Conservation (phyloP, 2,113 vertebrate genomes). For the Axis porcinus region DNA sequence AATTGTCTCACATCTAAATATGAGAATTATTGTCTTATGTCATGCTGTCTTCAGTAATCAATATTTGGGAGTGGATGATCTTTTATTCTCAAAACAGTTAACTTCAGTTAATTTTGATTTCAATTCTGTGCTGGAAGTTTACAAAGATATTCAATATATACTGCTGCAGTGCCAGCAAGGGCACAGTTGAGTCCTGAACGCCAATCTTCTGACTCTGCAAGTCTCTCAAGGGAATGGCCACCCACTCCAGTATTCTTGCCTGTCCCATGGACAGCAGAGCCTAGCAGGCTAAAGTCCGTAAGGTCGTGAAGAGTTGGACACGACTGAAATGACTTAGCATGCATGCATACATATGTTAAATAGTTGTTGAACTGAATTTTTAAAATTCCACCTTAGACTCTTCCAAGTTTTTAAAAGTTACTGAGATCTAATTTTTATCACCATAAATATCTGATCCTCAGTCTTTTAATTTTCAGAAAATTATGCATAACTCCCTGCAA, state of each 20-base stretch:
- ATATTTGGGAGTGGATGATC: neutral
- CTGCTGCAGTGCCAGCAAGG: neutral
- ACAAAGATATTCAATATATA: neutral
- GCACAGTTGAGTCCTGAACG: neutral
- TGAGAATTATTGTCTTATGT: neutral
- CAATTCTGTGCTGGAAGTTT: neutral
- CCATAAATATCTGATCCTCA: constrained; percentile 50
- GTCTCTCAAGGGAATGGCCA: neutral
- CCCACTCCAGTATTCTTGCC: neutral
- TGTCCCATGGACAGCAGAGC: neutral
- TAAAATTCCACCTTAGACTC: constrained; percentile 29
- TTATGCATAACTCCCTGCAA: constrained; percentile 47
- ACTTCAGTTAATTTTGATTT: neutral
- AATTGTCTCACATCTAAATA: neutral
- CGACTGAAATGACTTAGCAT: neutral
- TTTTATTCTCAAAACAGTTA: neutral
- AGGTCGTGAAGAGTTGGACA: neutral
- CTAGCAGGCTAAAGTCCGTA: neutral
- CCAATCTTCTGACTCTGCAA: neutral
- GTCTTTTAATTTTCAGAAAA: constrained; percentile 65
- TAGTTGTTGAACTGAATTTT: constrained; percentile 41
- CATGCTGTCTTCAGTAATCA: neutral
- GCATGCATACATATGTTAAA: neutral
- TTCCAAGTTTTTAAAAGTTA: constrained; percentile 56
- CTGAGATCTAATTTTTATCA: constrained; percentile 58